Evolutionary conservation across 1,140 invertebrate species (phyloP), one percentile per base, ranked within the genome.

Genomic region (Drosophila pruinosa): DNA sequence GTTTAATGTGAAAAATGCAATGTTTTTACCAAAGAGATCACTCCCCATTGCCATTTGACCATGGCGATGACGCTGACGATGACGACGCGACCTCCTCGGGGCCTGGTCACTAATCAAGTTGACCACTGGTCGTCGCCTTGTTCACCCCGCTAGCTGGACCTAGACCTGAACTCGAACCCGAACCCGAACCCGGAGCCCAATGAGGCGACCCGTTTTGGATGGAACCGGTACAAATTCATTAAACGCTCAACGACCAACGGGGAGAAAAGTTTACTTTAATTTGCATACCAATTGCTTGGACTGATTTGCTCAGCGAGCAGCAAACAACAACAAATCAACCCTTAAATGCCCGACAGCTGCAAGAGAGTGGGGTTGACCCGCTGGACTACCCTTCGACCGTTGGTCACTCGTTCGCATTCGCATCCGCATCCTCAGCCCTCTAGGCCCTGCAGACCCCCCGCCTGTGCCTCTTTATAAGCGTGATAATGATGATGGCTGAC

Each of bases 401-500:
- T 70, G 57, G 67, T 70, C 67, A 70, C 12, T 58, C 53, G 19
- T 39, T 24, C 48, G 41, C 21, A 21, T 7, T 4, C 39, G 41
- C 19, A 8, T 17, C 12, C n/a, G 5, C 10, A 2, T 4, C 28
- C 17, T 2, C 19, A 12, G 10, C 15, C n/a, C 8, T 10, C 47
- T 19, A 14, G n/a, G n/a, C 26, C 26, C 26, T 5, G 26, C 2
- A n/a, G n/a, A n/a, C n/a, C n/a, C 19, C 12, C 21, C 1, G 53
- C 21, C 21, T 17, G 57, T 50, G 53, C 62, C 39, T 47, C 62
- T 53, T 88, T 82, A 88, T 89, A 89, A 89, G 86, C 81, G 88
- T 90, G 86, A 89, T 89, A 89, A 89, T 89, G 86, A 89, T 86
- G 82, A 88, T 88, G 86, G 86, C 86, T 89, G 86, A 89, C 86